Evolutionary conservation across 2,888 invertebrate species (phyloP).

Genomic region (Heliconius ismenius): DNA sequence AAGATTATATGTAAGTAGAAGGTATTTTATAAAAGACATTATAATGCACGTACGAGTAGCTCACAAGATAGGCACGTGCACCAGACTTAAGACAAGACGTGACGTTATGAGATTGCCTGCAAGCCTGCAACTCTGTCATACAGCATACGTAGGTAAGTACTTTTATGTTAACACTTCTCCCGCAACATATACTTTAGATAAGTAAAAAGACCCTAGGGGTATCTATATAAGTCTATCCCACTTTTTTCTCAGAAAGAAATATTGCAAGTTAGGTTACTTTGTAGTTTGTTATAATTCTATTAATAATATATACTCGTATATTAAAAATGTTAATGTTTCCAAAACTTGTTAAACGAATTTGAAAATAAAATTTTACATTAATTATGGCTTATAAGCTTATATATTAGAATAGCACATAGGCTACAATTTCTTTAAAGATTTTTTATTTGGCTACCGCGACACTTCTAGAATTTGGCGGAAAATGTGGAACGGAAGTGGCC

Average conservation of each 20-base stretch:
- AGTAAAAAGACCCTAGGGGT: not conserved
- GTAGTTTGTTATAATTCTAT: no score
- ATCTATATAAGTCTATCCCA: not conserved
- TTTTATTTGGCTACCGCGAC: no score
- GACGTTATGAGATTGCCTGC: slow-evolving; percentile 10
- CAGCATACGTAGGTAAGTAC: not conserved
- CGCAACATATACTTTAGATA: not conserved
- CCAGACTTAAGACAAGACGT: not conserved
- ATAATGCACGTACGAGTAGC: not conserved
- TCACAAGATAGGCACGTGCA: slow-evolving; percentile 8
- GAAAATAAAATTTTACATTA: no score
- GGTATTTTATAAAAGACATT: not conserved
- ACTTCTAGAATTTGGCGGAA: no score
- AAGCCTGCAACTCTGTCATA: not conserved
- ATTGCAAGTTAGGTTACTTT: not conserved
- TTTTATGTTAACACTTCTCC: not conserved
- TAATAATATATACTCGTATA: no score
- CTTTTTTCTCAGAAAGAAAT: not conserved
- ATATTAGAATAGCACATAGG: no score
- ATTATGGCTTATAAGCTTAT: no score
- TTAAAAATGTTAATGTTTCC: no score
- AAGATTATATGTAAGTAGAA: not conserved
- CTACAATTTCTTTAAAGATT: no score
- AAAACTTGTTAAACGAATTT: no score
- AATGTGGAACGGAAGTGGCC: no score